Base-by-base conservation (phyloP, 1,140 invertebrate species). In the Magallana ariakensis region DNA sequence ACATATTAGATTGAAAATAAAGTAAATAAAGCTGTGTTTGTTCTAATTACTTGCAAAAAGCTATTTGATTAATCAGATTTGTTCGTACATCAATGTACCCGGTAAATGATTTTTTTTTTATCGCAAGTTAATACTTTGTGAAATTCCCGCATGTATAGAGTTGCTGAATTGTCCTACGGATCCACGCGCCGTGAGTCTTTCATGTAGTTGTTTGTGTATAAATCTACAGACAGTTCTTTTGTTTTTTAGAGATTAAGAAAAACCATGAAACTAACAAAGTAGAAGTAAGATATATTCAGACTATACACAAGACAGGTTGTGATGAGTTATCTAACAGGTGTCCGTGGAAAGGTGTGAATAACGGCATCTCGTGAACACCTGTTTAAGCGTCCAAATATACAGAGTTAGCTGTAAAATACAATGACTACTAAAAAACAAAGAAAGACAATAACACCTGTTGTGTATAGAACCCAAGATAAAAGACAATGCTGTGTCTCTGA, bases 61-160 rank as follows among this genome's bases (percentile, higher is more conserved):
- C 1, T 5, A 58, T 58, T 10, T 5, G 5, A 2, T 58, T 58
- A 58, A 58, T 58, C 57, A 58, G 57, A 3, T 33, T 58, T 58
- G 1, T 58, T 58, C 10, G 57, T 16, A 58, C 57, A 58, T 58
- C 16, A 58, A 58, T 58, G 57, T 58, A 58, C 57, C 57, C 57
- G 57, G 57, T 58, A 58, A 58, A 58, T 58, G 57, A 58, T 58
- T 58, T 58, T 58, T 58, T 58, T 58, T 58, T 58, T 58, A 58
- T 58, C 16, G 57, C 57, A 58, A 5, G 57, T 58, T 58, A 58
- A 58, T 58, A 58, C 16, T 33, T 58, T 58, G 57, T 58, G 57
- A 58, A 58, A 58, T 13, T 58, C 57, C 57, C 16, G 57, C 57
- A 58, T 58, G 57, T 58, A n/a, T n/a, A 58, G 57, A 58, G 1